A percentile compares a stretch with the other conserved stretches of the same genome.
Evolutionary conservation across 2,797 vertebrate genomes (phyloP).

Genomic region (Accipiter superciliosus): DNA sequence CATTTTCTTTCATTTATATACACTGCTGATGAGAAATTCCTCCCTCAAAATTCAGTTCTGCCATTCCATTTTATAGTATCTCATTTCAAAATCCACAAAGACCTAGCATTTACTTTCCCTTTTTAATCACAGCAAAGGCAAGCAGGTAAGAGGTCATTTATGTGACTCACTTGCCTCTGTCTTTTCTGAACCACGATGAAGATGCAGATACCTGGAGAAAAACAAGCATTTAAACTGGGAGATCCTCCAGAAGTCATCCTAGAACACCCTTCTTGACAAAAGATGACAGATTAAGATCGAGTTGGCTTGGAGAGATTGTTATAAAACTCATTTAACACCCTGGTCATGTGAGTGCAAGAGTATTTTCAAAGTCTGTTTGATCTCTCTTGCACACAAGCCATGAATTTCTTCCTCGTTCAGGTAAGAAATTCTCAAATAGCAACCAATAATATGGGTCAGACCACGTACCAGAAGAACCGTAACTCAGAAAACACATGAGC

Average conservation of each 20-base stretch:
- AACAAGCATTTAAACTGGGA: background rate
- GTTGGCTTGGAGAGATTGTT: background rate
- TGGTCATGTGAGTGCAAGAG: background rate
- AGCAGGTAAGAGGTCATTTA: background rate
- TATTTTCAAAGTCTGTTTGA: background rate
- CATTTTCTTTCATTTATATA: background rate
- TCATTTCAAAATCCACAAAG: background rate
- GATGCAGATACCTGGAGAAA: background rate
- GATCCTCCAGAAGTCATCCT: background rate
- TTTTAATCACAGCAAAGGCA: background rate
- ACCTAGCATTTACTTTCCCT: background rate
- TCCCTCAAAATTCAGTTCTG: background rate
- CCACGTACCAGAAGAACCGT: fast-evolving
- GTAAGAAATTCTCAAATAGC: background rate
- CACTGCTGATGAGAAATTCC: background rate
- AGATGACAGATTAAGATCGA: background rate
- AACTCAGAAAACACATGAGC: background rate
- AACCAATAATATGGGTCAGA: background rate
- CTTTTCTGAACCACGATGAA: background rate
- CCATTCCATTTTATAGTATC: background rate
- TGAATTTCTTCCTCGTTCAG: background rate
- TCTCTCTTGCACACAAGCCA: background rate
- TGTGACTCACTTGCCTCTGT: background rate
- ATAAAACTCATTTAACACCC: background rate
- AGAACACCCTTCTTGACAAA: background rate